Conservation (phyloP, 2,797 vertebrate genomes). For the Channallabes apus region DNA sequence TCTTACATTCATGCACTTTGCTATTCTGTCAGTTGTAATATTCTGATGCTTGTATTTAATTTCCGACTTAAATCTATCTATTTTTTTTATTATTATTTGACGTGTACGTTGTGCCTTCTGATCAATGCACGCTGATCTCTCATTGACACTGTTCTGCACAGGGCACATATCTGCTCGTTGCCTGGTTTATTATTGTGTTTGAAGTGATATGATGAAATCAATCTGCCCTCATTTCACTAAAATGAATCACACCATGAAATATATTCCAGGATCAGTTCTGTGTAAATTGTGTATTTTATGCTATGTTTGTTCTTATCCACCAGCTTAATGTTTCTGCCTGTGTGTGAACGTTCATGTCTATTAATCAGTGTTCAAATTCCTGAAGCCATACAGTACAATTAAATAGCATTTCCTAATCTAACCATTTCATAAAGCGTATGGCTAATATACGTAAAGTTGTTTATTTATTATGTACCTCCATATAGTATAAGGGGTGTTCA, state of each 20-base stretch:
- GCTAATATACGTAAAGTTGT: background rate
- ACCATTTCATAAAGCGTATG: background rate
- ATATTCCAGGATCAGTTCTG: background rate
- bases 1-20: constrained; percentile 54
- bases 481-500: too few species aligned
- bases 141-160: constrained; percentile 32
- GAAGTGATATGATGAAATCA: constrained; percentile 25
- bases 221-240: constrained; percentile 1
- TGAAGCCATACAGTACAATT: background rate
- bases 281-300: background rate
- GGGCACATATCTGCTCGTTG: constrained; percentile 35
- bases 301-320: background rate
- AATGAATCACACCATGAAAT: background rate
- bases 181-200: constrained; percentile 43
- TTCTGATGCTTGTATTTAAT: constrained; percentile 55
- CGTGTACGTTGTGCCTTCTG: constrained; percentile 42
- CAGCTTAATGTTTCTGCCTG: background rate
- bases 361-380: background rate
- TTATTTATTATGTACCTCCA: background rate
- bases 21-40: constrained; percentile 13
- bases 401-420: background rate
- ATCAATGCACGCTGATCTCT: constrained; percentile 56
- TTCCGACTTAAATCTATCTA: constrained; percentile 48
- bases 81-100: constrained; percentile 20
- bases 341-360: background rate